Conservation (phyloP, 2,797 vertebrate species). For the Enteromius afrohamiltoni region DNA sequence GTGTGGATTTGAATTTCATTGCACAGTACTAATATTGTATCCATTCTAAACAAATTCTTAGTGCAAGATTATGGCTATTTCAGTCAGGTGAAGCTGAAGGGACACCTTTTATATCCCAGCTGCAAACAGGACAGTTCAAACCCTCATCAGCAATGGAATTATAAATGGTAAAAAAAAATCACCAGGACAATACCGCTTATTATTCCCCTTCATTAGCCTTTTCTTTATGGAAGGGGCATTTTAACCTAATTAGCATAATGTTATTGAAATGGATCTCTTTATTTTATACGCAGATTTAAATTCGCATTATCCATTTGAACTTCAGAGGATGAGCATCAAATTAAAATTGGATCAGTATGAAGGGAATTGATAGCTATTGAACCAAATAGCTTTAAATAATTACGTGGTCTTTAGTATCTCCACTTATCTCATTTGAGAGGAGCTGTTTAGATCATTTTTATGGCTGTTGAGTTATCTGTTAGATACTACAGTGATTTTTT, state of each 20-base stretch:
- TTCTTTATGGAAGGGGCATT: constrained; percentile 40
- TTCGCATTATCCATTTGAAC: constrained; percentile 55
- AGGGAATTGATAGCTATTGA: constrained; percentile 65
- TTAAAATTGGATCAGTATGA: constrained; percentile 60
- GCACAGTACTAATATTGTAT: constrained; percentile 47
- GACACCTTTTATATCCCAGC: constrained; percentile 43
- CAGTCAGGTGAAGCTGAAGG: constrained; percentile 57
- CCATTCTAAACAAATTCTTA: constrained; percentile 61
- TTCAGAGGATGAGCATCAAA: constrained; percentile 55
- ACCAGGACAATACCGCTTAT: constrained; percentile 53
- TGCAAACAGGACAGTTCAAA: constrained; percentile 33
- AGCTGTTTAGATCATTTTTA: constrained; percentile 29
- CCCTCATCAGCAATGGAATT: constrained; percentile 52
- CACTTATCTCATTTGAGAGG: constrained; percentile 51
- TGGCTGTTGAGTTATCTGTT: constrained; percentile 33
- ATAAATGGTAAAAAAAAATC: constrained; percentile 43
- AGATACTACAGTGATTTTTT: neutral
- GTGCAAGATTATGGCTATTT: constrained; percentile 56
- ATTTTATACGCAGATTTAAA: constrained; percentile 39
- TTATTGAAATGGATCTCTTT: constrained; percentile 44
- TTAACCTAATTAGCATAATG: constrained; percentile 57
- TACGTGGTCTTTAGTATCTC: constrained; percentile 59
- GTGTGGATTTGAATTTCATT: constrained; percentile 57
- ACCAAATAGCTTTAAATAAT: constrained; percentile 69
- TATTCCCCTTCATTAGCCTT: constrained; percentile 51